Evolutionary conservation across 2,888 invertebrate species (phyloP).

Genomic region (Griposia aprilina): DNA sequence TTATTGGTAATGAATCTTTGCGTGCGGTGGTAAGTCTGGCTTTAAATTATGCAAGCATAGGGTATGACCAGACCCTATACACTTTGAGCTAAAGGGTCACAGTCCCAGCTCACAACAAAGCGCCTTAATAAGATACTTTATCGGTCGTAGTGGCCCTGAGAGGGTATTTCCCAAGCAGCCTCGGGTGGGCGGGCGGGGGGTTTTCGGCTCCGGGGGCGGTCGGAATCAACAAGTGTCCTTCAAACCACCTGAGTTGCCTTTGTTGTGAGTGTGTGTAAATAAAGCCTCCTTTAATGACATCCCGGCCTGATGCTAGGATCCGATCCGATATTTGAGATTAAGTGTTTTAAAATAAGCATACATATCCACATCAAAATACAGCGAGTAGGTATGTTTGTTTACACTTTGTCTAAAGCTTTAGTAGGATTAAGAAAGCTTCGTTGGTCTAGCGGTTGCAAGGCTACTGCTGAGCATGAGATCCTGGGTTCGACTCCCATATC

Average conservation of each 20-base stretch:
- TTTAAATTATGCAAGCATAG: not conserved
- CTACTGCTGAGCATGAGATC: not conserved
- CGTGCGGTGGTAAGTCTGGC: not conserved
- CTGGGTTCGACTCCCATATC: not conserved
- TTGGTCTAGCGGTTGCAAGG: not conserved
- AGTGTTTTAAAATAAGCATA: not conserved
- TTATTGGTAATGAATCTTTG: not conserved
- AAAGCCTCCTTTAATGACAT: conserved; percentile 42
- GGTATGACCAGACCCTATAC: not conserved
- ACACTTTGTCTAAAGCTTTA: not conserved
- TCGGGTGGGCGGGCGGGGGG: conserved; percentile 20
- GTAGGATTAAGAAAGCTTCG: not conserved
- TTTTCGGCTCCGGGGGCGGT: conserved; percentile 20
- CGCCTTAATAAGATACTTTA: conserved; percentile 56
- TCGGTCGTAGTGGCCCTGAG: conserved; percentile 35
- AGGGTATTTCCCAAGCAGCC: conserved; percentile 46
- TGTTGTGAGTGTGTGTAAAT: conserved; percentile 46
- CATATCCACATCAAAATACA: not conserved
- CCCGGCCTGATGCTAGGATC: conserved; percentile 32
- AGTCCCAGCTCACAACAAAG: conserved; percentile 43
- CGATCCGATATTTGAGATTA: not conserved
- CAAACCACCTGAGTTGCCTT: conserved; percentile 46
- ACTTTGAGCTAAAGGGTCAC: not conserved
- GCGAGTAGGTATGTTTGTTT: not conserved
- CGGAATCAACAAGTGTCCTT: conserved; percentile 69